Evolutionary conservation across 2,113 vertebrate species (phyloP), one percentile per base, ranked within the genome.

Genomic region (Lutjanus erythropterus): DNA sequence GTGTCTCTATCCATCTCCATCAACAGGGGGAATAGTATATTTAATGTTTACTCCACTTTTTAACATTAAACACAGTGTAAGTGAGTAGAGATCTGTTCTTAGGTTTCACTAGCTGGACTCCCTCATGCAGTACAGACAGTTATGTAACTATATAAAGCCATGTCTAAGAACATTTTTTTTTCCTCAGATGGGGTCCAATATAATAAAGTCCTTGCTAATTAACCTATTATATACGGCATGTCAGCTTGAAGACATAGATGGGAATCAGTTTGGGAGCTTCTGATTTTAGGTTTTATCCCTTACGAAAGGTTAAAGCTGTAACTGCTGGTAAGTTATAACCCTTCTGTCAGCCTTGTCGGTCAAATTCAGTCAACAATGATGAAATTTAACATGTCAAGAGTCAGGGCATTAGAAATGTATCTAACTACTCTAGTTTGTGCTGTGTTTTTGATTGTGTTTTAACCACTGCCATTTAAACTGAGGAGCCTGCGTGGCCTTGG

Each of bases 401-500:
- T 25, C 6, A 18, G 4, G 16, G 5, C 6, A 50, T 42, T 35
- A 6, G 25, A n/a, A 9, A 60, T n/a, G 29, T 18, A 2, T 55
- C 12, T 0, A 0, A 39, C 14, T 21, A 1, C 29, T 29, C 2
- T 12, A 14, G 2, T 52, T 35, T n/a, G 5, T 19, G 50, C 15
- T 59, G 5, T 11, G 12, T 52, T 50, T 27, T 6, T 21, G 6
- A 4, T 59, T 42, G 73, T 33, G 55, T 59, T 14, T 39, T 53
- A 10, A 27, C 33, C 29, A 21, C 15, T 49, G 46, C 19, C 55
- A 29, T 78, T 78, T 44, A 44, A 65, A 78, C 41, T 31, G 29
- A 31, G 49, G 53, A 76, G 85, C 37, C 71, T 86, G 74, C 68
- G 82, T 90, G 88, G 91, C 89, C 91, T 84, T 81, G n/a, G n/a